phyloP scores from a whole-genome alignment of 2,888 invertebrate genomes.

The Taenaris catops region DNA sequence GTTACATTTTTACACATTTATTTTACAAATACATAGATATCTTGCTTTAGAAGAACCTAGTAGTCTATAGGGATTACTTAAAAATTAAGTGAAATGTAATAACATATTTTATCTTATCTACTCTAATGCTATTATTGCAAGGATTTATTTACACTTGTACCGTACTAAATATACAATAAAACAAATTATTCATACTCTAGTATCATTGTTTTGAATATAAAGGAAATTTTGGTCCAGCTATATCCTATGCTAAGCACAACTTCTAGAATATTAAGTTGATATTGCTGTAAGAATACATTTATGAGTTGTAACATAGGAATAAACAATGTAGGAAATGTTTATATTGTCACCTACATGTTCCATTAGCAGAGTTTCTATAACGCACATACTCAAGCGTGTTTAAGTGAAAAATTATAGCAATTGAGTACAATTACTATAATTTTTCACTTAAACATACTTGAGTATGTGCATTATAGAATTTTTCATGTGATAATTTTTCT shows the following conservation, averaged over 20 bases:
- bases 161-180: constrained; percentile 63
- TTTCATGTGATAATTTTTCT: constrained; percentile 7
- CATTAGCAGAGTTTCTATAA: too few relatives aligned
- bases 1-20: constrained; percentile 74
- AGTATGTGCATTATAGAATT: constrained; percentile 2
- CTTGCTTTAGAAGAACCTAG: constrained; percentile 42
- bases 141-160: constrained; percentile 63
- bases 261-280: constrained; percentile 58
- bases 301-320: constrained; percentile 50
- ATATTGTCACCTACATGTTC: constrained; percentile 14
- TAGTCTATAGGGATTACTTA: constrained; percentile 57
- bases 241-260: constrained; percentile 72
- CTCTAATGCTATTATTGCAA: constrained; percentile 70
- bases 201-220: constrained; percentile 60
- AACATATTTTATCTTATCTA: constrained; percentile 43
- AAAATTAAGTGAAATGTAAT: constrained; percentile 62
- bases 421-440: constrained; percentile 3
- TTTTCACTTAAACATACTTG: constrained; percentile 4
- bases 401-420: too few relatives aligned
- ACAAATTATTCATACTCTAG: constrained; percentile 45
- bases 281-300: constrained; percentile 52
- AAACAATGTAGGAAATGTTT: constrained; percentile 23
- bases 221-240: constrained; percentile 79
- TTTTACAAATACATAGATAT: constrained; percentile 59
- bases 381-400: too few relatives aligned